Percentiles rank a stretch among this genome's conserved stretches.
phyloP scores from a whole-genome alignment of 2,113 vertebrate genomes.

The Eira barbara region DNA sequence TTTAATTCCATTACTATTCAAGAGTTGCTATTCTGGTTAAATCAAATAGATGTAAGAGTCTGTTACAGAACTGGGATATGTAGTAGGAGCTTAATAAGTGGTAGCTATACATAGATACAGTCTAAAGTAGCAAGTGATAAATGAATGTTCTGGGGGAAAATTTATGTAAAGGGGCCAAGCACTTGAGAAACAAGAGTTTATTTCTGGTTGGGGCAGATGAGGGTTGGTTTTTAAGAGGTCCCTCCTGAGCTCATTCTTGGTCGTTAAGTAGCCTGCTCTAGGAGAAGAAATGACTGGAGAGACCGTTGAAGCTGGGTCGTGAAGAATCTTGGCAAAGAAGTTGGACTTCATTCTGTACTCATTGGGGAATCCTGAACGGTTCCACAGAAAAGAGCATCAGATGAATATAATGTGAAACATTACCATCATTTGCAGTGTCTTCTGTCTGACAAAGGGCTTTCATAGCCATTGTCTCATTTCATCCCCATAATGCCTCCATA shows the following conservation, averaged over 20 bases:
- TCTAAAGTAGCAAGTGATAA: background rate
- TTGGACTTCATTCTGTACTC: background rate
- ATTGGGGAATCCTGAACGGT: background rate
- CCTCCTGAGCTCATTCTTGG: background rate
- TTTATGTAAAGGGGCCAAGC: background rate
- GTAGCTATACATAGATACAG: background rate
- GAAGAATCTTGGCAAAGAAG: background rate
- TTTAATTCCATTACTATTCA: background rate
- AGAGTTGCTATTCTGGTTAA: background rate
- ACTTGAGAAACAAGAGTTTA: background rate
- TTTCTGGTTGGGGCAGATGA: background rate
- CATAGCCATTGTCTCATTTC: background rate
- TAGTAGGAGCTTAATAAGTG: background rate
- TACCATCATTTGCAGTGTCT: background rate
- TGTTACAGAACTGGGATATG: background rate
- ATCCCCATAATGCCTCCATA: background rate
- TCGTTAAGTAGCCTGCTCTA: background rate
- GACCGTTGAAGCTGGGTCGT: background rate
- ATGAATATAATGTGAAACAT: background rate
- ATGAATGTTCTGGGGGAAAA: background rate
- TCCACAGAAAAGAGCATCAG: background rate
- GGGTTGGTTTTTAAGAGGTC: background rate
- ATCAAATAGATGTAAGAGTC: background rate
- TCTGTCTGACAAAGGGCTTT: background rate
- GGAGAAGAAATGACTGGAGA: background rate